A percentile compares a stretch with the other conserved stretches of the same genome.
These are phyloP conservation scores for Drosophila nr. fundita DNA, from an alignment of 2,888 invertebrate species.

Conservation along the genomic window DNA sequence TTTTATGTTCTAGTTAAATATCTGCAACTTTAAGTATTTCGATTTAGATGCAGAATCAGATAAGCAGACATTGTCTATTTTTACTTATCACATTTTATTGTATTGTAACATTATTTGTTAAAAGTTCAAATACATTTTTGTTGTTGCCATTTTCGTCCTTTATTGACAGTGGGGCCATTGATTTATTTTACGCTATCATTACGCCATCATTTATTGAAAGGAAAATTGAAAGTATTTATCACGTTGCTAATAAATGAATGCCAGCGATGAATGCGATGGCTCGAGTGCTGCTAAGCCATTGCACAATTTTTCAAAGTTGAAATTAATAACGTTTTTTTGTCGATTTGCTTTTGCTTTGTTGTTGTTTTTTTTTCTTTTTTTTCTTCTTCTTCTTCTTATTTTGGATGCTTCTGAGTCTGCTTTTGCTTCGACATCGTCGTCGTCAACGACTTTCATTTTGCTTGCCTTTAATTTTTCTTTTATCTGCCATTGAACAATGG, in stretches of 20 bases:
- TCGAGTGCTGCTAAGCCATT: constrained; percentile 69
- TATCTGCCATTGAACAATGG: constrained; percentile 81
- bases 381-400: constrained; percentile 13
- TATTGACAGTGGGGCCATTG: constrained; percentile 60
- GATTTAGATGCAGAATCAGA: neutral
- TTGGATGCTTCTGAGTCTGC: constrained; percentile 28
- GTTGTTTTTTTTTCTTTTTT: constrained; percentile 8
- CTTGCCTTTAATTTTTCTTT: constrained; percentile 81
- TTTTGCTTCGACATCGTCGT: constrained; percentile 7
- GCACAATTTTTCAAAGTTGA: constrained; percentile 79
- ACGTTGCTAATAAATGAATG: constrained; percentile 79
- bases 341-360: constrained; percentile 6
- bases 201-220: constrained; percentile 80
- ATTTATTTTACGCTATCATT: constrained; percentile 74
- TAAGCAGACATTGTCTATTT: neutral
- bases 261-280: constrained; percentile 46
- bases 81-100: constrained; percentile 18
- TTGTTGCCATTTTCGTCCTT: neutral
- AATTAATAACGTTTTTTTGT: constrained; percentile 72
- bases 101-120: constrained; percentile 25
- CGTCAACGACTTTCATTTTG: constrained; percentile 65
- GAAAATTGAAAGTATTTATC: constrained; percentile 81
- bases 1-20: neutral
- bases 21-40: neutral
- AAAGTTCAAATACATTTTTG: constrained; percentile 31